These are phyloP conservation scores for Bombus soroeensis DNA, from an alignment of 1,140 invertebrate species.

Conservation along the genomic window DNA sequence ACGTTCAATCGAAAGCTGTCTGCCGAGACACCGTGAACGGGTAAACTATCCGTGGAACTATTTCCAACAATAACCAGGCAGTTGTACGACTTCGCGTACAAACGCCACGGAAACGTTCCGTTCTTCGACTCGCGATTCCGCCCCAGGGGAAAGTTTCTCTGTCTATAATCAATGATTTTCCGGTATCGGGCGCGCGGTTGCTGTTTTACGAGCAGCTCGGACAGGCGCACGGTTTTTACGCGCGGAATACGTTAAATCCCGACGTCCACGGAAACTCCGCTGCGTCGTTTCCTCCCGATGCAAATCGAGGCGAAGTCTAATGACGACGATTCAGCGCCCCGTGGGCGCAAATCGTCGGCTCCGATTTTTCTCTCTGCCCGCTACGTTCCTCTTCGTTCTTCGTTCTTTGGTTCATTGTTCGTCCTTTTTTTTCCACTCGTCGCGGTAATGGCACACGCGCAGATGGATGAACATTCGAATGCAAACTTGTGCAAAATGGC, in stretches of 20 bases:
- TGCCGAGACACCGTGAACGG: conserved; percentile 14
- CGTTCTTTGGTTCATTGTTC: too few species aligned
- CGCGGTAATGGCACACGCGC: conserved; percentile 48
- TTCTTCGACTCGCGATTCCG: conserved; percentile 22
- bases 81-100: background rate
- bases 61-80: conserved; percentile 37
- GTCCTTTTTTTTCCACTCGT: background rate
- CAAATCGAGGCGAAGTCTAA: conserved; percentile 70
- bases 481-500: conserved; percentile 55
- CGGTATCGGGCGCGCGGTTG: conserved; percentile 41
- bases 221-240: conserved; percentile 54
- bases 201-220: conserved; percentile 62
- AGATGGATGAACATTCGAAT: conserved; percentile 62
- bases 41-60: conserved; percentile 52
- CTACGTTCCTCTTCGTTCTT: background rate
- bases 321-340: conserved; percentile 68
- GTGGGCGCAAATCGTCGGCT: conserved; percentile 68
- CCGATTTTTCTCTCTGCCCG: conserved; percentile 58
- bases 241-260: conserved; percentile 71
- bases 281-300: conserved; percentile 66
- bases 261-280: conserved; percentile 60
- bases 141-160: conserved; percentile 23
- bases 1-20: conserved; percentile 33
- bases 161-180: conserved; percentile 53
- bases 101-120: conserved; percentile 15